phyloP scores from a whole-genome alignment of 2,888 invertebrate species.

The Aphodius granarius region DNA sequence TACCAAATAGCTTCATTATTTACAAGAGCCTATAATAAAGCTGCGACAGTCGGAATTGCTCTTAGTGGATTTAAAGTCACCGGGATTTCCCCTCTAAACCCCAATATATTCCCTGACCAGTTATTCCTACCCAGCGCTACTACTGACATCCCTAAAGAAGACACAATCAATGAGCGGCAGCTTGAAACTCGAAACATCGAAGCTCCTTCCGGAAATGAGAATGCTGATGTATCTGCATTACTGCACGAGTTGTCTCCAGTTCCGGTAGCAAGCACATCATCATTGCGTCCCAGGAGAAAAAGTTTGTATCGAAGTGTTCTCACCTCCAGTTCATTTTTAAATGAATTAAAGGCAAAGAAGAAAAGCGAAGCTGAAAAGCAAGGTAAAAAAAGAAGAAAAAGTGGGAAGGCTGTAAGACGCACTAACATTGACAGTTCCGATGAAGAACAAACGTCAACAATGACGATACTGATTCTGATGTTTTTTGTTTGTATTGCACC shows the following conservation, averaged over 20 bases:
- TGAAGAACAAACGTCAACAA: constrained; percentile 11
- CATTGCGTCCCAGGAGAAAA: constrained; percentile 4
- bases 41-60: constrained; percentile 25
- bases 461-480: constrained; percentile 13
- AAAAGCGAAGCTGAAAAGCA: constrained; percentile 9
- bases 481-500: constrained; percentile 12
- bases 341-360: constrained; percentile 14
- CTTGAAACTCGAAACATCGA: background rate
- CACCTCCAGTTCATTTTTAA: constrained; percentile 14
- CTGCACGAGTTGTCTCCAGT: constrained; percentile 12
- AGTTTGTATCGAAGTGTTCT: constrained; percentile 11
- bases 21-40: constrained; percentile 23
- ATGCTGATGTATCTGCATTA: constrained; percentile 13
- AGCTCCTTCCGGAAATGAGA: background rate
- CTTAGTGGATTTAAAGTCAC: constrained; percentile 25
- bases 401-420: background rate
- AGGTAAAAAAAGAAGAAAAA: constrained; percentile 15
- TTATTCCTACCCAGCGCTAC: constrained; percentile 20
- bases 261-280: constrained; percentile 15
- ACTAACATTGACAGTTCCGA: constrained; percentile 6
- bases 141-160: constrained; percentile 9
- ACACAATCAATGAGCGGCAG: constrained; percentile 4
- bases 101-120: constrained; percentile 26
- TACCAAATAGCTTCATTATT: constrained; percentile 22
- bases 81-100: constrained; percentile 22